phyloP scores from a whole-genome alignment of 2,888 invertebrate genomes.

The Thalpophila matura region DNA sequence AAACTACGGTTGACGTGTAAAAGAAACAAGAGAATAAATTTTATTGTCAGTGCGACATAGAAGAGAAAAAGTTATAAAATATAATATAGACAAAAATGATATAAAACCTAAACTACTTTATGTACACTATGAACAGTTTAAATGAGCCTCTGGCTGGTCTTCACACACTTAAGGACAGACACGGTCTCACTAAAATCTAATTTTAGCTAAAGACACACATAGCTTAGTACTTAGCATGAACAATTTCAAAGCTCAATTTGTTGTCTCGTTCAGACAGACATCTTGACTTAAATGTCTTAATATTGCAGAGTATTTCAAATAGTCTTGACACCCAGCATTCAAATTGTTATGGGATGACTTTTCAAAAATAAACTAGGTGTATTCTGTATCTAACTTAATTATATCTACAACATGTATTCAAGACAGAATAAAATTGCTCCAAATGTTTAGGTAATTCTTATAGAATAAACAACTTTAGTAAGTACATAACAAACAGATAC shows the following conservation, averaged over 20 bases:
- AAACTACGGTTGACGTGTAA: too few relatives aligned
- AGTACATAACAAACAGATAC: too few relatives aligned
- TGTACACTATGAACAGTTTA: too few relatives aligned
- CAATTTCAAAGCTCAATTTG: conserved; percentile 25
- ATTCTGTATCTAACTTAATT: neutral
- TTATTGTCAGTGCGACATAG: too few relatives aligned
- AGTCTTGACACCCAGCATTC: neutral
- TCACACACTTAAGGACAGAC: conserved; percentile 31
- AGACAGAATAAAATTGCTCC: too few relatives aligned
- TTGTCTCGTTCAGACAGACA: conserved; percentile 12
- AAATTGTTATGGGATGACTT: neutral
- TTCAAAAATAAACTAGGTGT: neutral
- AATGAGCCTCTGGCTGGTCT: too few relatives aligned
- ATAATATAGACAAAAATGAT: too few relatives aligned
- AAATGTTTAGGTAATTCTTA: too few relatives aligned
- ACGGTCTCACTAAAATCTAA: conserved; percentile 30
- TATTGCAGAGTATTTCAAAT: conserved; percentile 15
- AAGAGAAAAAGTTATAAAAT: too few relatives aligned
- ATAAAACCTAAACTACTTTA: too few relatives aligned
- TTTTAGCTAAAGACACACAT: conserved; percentile 23
- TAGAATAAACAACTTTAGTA: too few relatives aligned
- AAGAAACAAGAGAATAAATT: too few relatives aligned
- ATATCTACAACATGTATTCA: neutral
- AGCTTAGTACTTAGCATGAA: conserved; percentile 23
- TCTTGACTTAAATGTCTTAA: conserved; percentile 7